Base-by-base conservation (phyloP, 1,140 invertebrate species). In the Agrilus planipennis region DNA sequence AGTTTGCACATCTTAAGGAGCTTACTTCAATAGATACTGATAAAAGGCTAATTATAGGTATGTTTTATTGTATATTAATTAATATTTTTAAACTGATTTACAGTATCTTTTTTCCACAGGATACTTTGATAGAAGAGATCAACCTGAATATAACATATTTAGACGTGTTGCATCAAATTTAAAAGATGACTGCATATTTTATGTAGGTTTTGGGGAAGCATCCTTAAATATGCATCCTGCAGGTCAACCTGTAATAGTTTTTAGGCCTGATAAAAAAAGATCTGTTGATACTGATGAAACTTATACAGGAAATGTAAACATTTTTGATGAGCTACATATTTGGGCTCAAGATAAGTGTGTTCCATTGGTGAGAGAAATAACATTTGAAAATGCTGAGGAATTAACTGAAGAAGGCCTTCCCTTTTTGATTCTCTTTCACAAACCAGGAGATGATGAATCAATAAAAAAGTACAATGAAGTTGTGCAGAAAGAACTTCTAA, bases 321-420 rank as follows among this genome's bases (percentile, higher is more conserved):
- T 72, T 55, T 87, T 82, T 55, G 84, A 89, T 54, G 82, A 89
- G 49, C 53, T 84, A 1, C 77, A 85, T 50, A 75, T 79, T 38
- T 99, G 93, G 94, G 73, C 84, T 1, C 79, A 84, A 43, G 81
- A 84, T 36, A 86, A 84, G 55, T 99, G 95, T 60, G 80, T 89
- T 11, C 84, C 86, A 1, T 61, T 89, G 16, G 85, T 89, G 0
- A 66, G 85, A 41, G 92, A 96, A 67, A 97, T 99, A 31, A 97
- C 93, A 3, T 99, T 99, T 66, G 92, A 97, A 69, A 99, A 98
- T 75, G 95, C 94, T 15, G 94, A 98, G 68, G 94, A 99, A 66
- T 63, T 99, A 9, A 99, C 95, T 0, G 96, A 99, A 69, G 95
- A 99, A 72, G 95, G 95, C 11, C 64, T 99, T 47, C 95, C 96